Base-by-base conservation (phyloP, 2,113 vertebrate species). In the Muntiacus muntjak region DNA sequence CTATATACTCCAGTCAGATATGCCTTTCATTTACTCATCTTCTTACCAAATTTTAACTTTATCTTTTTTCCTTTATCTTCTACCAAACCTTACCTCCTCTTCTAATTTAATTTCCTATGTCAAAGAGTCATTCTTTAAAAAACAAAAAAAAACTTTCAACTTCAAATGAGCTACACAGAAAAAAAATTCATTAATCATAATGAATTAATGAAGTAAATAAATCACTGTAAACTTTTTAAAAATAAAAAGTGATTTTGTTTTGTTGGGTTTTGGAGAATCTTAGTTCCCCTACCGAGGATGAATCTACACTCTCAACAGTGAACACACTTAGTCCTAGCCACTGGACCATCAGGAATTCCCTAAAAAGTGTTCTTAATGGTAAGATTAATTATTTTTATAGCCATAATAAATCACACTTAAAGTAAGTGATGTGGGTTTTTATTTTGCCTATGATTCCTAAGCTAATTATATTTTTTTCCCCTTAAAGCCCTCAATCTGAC, bases 221-320 rank as follows among this genome's bases (percentile, higher is more conserved):
- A 78, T 90, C 54, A 84, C 21, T 93, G 67, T 78, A 96, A 92
- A 54, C 40, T 96, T 91, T 96, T 91, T 57, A 52, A 89, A 89
- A 87, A 87, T 57, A 52, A 89, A 89, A 87, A 87, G 58, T 45
- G 16, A 76, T 60, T 86, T 71, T 83, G 43, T 78, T 81, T 81
- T 50, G 17, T 52, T 81, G 30, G 47, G 26, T 6, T 47, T 67
- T 81, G 30, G 5, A 5, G 78, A 33, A 81, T 33, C 28, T 81
- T 52, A 33, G 45, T 50, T 81, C 45, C 78, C 28, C 78, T 15
- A 30, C 28, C 2, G 0, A 17, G 45, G 28, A 50, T 50, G 45
- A 79, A 50, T 28, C 45, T 50, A 47, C 2, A 10, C 45, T 47
- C 28, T 79, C 45, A 30, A 47, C 16, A 79, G 45, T 50, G 45